Evolutionary conservation across 2,797 vertebrate species (phyloP).

Genomic region (Anniella stebbinsi): DNA sequence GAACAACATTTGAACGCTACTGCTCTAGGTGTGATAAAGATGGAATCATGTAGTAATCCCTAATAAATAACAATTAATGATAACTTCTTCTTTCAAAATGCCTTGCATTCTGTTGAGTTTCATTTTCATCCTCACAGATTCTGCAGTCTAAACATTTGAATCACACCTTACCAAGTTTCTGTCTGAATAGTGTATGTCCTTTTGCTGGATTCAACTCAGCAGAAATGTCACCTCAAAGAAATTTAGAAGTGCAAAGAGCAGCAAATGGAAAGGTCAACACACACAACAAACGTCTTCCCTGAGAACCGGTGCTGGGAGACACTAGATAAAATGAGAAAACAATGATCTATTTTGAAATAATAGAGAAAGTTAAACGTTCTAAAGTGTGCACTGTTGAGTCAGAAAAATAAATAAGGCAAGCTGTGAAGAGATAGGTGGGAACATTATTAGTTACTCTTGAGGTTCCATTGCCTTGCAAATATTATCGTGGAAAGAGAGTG

Average conservation of each 20-base stretch:
- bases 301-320: not conserved
- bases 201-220: conserved; percentile 33
- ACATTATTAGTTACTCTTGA: not conserved
- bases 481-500: not conserved
- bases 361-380: not conserved
- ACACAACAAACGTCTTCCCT: conserved; percentile 9
- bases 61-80: not conserved
- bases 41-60: not conserved
- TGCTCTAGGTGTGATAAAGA: not conserved
- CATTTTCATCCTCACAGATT: conserved; percentile 26
- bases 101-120: not conserved
- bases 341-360: not conserved
- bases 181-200: conserved; percentile 8
- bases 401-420: conserved; percentile 22
- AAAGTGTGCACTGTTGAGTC: conserved; percentile 6
- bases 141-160: not conserved
- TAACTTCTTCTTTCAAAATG: not conserved
- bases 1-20: not conserved
- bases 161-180: conserved; percentile 7
- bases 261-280: conserved; percentile 35
- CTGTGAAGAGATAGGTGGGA: not conserved
- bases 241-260: conserved; percentile 33
- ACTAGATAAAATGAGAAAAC: conserved; percentile 22
- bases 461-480: not conserved
- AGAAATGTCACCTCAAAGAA: not conserved